Conservation (phyloP, 2,113 vertebrate species). For the Turdus rufiventris region DNA sequence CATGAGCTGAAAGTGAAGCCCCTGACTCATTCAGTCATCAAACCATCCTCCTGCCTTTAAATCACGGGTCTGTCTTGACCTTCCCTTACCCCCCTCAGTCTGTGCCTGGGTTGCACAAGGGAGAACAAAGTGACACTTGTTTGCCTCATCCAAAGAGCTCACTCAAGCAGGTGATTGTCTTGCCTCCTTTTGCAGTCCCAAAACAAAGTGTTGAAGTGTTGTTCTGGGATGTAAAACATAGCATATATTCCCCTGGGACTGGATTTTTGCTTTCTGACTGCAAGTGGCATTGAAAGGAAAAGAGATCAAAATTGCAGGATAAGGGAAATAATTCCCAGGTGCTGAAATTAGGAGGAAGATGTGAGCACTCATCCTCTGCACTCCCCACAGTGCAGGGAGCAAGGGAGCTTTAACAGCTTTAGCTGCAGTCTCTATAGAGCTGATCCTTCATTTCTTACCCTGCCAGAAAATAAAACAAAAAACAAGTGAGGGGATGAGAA, state of each 20-base stretch:
- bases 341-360: neutral
- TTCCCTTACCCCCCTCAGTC: neutral
- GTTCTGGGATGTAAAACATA: constrained; percentile 41
- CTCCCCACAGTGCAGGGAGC: neutral
- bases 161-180: constrained; percentile 59
- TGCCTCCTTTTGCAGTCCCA: neutral
- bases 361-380: neutral
- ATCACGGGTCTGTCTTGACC: constrained; percentile 23
- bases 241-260: neutral
- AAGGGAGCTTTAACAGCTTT: neutral
- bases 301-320: neutral
- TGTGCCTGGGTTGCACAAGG: neutral
- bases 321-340: neutral
- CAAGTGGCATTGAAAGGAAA: neutral
- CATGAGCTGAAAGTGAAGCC: neutral
- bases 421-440: neutral
- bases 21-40: neutral
- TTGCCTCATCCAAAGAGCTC: constrained; percentile 21
- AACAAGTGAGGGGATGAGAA: neutral
- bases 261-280: neutral
- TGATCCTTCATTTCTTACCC: neutral
- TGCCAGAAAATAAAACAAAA: neutral
- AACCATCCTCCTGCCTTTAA: constrained; percentile 2
- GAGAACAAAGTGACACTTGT: constrained; percentile 62
- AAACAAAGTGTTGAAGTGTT: constrained; percentile 43